Conservation (phyloP, 2,797 vertebrate species). For the Melopsittacus undulatus region DNA sequence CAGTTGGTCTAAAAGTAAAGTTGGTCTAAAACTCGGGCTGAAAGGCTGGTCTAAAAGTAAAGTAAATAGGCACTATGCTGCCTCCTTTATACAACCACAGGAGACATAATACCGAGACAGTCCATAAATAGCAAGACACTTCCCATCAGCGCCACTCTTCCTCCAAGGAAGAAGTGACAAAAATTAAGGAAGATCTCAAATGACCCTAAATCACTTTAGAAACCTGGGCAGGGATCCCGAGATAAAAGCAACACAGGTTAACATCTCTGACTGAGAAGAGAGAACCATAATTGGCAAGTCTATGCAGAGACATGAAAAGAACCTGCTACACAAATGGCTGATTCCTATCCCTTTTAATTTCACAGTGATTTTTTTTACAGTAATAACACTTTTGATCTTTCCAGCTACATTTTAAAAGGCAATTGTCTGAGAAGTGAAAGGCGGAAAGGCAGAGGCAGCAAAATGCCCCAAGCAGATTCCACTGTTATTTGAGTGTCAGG, state of each 20-base stretch:
- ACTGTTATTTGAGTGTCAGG: neutral
- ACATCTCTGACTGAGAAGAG: conserved; percentile 16
- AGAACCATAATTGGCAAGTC: conserved; percentile 17
- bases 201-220: conserved; percentile 50
- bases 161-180: conserved; percentile 35
- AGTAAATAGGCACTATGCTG: conserved; percentile 9
- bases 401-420: neutral
- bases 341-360: neutral
- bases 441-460: neutral
- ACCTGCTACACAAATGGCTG: neutral
- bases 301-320: conserved; percentile 25
- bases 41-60: conserved; percentile 4
- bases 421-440: neutral
- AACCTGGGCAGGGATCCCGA: neutral
- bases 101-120: neutral
- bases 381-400: neutral
- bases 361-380: neutral
- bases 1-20: conserved; percentile 3
- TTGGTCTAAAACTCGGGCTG: neutral
- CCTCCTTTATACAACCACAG: neutral
- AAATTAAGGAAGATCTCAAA: conserved; percentile 7
- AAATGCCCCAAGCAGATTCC: neutral
- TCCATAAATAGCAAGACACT: conserved; percentile 34
- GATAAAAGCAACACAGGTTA: conserved; percentile 49
- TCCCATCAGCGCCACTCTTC: conserved; percentile 23